Conservation (phyloP, 2,113 vertebrate species). For the Cranoglanis bouderius region DNA sequence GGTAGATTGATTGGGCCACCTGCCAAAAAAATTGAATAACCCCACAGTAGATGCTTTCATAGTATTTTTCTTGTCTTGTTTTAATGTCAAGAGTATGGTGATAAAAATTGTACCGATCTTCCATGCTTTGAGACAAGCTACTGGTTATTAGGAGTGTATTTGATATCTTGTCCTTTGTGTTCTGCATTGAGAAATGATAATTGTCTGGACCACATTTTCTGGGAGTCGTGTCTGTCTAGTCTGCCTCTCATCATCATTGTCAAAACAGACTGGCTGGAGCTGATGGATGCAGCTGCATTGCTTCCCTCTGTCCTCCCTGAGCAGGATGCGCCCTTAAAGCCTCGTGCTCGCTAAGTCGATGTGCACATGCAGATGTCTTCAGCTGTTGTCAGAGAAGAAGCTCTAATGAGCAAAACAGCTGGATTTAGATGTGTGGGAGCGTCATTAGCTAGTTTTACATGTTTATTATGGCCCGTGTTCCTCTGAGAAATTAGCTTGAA, state of each 20-base stretch:
- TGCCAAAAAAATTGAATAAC: too few species aligned
- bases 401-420: conserved; percentile 39
- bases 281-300: conserved; percentile 27
- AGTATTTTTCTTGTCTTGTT: conserved; percentile 15
- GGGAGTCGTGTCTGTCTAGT: conserved; percentile 11
- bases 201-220: background rate
- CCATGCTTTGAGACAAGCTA: background rate
- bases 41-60: background rate
- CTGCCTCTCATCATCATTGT: conserved; percentile 20
- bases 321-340: conserved; percentile 7
- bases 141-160: background rate
- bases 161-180: background rate
- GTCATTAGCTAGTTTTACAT: background rate
- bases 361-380: conserved; percentile 29
- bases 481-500: background rate
- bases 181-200: background rate
- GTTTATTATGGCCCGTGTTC: background rate
- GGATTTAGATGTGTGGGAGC: conserved; percentile 10
- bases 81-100: background rate
- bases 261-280: conserved; percentile 23
- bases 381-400: conserved; percentile 12
- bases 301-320: background rate
- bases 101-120: background rate
- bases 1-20: background rate
- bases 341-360: background rate